Conservation (phyloP, 2,888 invertebrate species). For the Choristoneura rosaceana region DNA sequence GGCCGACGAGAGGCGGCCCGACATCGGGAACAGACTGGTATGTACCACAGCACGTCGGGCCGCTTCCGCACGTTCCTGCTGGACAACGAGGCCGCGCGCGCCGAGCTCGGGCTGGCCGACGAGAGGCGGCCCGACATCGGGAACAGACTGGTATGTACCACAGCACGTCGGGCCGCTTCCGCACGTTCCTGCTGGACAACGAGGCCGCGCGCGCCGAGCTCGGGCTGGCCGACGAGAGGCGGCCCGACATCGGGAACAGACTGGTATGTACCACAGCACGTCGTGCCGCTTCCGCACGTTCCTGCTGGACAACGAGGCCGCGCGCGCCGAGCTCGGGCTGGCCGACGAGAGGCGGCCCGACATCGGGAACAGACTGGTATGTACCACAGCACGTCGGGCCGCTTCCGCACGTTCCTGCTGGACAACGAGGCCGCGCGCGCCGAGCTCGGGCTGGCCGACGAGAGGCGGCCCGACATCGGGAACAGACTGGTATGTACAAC, state of each 20-base stretch:
- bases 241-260: constrained; percentile 79
- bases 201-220: constrained; percentile 96
- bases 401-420: constrained; percentile 66
- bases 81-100: constrained; percentile 96
- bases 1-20: constrained; percentile 91
- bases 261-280: constrained; percentile 54
- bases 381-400: constrained; percentile 97
- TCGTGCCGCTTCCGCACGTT: neutral
- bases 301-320: constrained; percentile 94
- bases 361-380: constrained; percentile 67
- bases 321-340: constrained; percentile 94
- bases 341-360: constrained; percentile 92
- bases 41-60: neutral
- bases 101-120: constrained; percentile 94
- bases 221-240: constrained; percentile 94
- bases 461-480: constrained; percentile 87
- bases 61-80: constrained; percentile 65
- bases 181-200: constrained; percentile 88
- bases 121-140: constrained; percentile 88
- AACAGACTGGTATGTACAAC: constrained; percentile 62
- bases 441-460: constrained; percentile 94
- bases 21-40: constrained; percentile 70
- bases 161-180: too few species aligned
- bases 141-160: constrained; percentile 61
- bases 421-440: constrained; percentile 97